A percentile compares a stretch with the other conserved stretches of the same genome.
These are phyloP conservation scores for Neostethus bicornis DNA, from an alignment of 2,797 vertebrate genomes.

Conservation along the genomic window DNA sequence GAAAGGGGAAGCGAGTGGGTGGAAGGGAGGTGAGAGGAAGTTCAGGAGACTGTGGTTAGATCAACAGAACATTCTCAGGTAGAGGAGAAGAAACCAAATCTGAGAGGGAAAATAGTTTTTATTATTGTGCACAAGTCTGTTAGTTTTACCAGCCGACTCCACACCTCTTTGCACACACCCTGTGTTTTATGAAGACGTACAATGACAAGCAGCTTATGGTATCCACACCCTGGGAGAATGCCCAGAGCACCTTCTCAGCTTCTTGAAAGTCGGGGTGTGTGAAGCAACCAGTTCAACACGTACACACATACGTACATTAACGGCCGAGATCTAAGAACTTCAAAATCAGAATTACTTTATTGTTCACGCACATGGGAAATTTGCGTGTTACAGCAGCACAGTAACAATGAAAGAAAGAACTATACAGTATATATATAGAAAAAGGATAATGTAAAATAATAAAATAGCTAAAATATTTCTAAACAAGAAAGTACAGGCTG, in stretches of 20 bases:
- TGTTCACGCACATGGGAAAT: too few relatives aligned
- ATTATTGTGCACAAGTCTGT: conserved; percentile 16
- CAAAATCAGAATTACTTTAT: too few relatives aligned
- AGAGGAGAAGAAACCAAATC: conserved; percentile 13
- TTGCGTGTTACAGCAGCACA: too few relatives aligned
- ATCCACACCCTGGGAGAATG: conserved; percentile 54
- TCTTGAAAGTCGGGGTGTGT: conserved; percentile 46
- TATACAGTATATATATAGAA: too few relatives aligned
- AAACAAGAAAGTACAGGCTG: too few relatives aligned
- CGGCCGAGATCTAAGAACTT: too few relatives aligned
- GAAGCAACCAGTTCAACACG: conserved; percentile 29
- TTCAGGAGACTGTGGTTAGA: conserved; percentile 50
- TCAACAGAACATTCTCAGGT: conserved; percentile 39
- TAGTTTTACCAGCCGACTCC: conserved; percentile 23
- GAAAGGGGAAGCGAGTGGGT: conserved; percentile 58
- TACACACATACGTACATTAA: conserved; percentile 31
- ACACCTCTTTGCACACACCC: conserved; percentile 30
- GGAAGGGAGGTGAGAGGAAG: conserved; percentile 43
- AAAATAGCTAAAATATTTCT: too few relatives aligned
- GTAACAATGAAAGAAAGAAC: too few relatives aligned
- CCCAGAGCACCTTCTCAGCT: conserved; percentile 45
- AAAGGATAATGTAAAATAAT: too few relatives aligned
- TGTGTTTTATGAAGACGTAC: conserved; percentile 30
- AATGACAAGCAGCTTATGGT: conserved; percentile 36
- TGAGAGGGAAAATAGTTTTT: conserved; percentile 10